phyloP scores from a whole-genome alignment of 2,888 invertebrate species.

The Lutraria lutraria region DNA sequence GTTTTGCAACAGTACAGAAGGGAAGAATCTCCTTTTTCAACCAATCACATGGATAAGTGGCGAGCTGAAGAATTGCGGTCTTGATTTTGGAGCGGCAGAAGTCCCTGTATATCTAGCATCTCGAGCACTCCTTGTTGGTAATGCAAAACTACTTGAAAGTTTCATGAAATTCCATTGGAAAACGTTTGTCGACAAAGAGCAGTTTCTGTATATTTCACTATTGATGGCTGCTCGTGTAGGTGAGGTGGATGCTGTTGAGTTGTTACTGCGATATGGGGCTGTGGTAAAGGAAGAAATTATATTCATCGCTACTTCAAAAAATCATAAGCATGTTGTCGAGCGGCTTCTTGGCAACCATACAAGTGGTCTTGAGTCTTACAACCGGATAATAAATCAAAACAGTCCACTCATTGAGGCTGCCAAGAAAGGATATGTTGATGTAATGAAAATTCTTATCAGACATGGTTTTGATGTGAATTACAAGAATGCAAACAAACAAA shows the following conservation, averaged over 20 bases:
- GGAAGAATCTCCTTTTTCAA: not conserved
- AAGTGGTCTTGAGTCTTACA: not conserved
- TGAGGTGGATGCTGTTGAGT: conserved; percentile 13
- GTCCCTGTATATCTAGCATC: conserved; percentile 14
- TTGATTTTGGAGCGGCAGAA: not conserved
- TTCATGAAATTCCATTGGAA: conserved; percentile 11
- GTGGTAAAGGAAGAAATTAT: conserved; percentile 40
- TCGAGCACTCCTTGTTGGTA: not conserved
- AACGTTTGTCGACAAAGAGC: not conserved
- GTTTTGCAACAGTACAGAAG: conserved; percentile 1
- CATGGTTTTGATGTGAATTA: conserved; percentile 23
- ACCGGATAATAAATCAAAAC: conserved; percentile 27
- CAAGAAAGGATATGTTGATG: conserved; percentile 29
- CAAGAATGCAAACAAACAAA: conserved; percentile 14
- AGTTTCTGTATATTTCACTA: conserved; percentile 27
- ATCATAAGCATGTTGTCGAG: conserved; percentile 17
- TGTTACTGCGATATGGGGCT: conserved; percentile 14
- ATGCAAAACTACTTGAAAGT: not conserved
- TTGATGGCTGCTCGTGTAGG: conserved; percentile 35
- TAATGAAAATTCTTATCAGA: conserved; percentile 3
- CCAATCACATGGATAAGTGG: not conserved
- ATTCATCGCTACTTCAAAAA: conserved; percentile 34
- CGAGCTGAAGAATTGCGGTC: not conserved
- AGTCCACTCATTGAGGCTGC: conserved; percentile 45
- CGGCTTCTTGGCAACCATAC: not conserved